Evolutionary conservation across 1,140 invertebrate species (phyloP).

Genomic region (Diplogasteroides magnus): DNA sequence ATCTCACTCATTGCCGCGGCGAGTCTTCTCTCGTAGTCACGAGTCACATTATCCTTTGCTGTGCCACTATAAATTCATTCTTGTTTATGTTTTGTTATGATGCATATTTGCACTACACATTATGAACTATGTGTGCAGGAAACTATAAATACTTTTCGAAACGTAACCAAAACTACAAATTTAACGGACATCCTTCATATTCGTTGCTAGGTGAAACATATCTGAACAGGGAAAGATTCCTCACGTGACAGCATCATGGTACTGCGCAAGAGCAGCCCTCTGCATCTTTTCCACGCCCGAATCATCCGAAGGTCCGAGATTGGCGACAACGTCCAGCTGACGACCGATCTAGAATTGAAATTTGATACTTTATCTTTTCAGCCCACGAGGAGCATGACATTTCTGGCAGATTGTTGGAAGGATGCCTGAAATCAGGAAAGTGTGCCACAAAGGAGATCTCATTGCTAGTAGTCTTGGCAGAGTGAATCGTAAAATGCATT

Average conservation of each 20-base stretch:
- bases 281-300: constrained; percentile 10
- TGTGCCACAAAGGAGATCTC: constrained; percentile 59
- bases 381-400: constrained; percentile 85
- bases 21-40: constrained; percentile 75
- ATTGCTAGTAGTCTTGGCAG: no score
- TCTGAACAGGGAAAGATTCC: constrained; percentile 26
- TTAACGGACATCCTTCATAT: no score
- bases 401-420: constrained; percentile 62
- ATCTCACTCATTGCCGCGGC: constrained; percentile 63
- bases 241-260: constrained; percentile 72
- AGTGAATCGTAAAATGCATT: no score
- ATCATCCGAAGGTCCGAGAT: constrained; percentile 45
- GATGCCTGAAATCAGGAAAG: constrained; percentile 41
- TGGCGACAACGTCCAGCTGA: constrained; percentile 57
- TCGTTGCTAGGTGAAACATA: no score
- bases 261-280: constrained; percentile 74
- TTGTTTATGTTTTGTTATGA: no score
- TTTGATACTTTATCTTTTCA: no score
- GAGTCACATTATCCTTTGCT: constrained; percentile 79
- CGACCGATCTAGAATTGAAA: constrained; percentile 58
- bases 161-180: no score
- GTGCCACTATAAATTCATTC: no score
- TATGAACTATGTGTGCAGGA: no score
- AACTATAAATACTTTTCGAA: no score
- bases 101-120: no score